Conservation (phyloP, 2,797 vertebrate genomes). For the Semotilus atromaculatus region DNA sequence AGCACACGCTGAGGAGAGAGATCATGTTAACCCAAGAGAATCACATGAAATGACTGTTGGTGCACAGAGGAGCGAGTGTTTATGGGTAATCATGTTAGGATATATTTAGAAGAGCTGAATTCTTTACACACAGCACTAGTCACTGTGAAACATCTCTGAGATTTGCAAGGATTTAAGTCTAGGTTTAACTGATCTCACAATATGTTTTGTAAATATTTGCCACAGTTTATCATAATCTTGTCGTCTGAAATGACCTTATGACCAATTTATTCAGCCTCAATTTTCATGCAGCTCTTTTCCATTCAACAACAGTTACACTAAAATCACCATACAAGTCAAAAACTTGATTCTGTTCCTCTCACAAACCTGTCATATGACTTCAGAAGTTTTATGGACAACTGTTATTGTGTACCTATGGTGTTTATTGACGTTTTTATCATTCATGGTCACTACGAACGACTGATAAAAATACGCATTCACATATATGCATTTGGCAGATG, state of each 20-base stretch:
- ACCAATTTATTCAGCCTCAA: background rate
- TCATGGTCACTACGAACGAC: background rate
- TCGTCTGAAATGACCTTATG: background rate
- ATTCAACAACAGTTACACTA: background rate
- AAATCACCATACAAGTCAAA: background rate
- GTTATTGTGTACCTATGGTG: background rate
- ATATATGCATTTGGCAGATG: background rate
- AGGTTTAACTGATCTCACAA: background rate
- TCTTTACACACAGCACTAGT: slow-evolving; percentile 54
- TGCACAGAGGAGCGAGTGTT: slow-evolving; percentile 69
- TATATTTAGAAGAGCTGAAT: slow-evolving; percentile 69
- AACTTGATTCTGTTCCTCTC: background rate
- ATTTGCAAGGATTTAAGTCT: background rate
- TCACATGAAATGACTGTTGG: background rate
- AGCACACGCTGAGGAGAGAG: background rate
- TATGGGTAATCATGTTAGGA: slow-evolving; percentile 68
- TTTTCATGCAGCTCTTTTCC: background rate
- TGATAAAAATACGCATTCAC: background rate
- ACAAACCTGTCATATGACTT: background rate
- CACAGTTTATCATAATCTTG: background rate
- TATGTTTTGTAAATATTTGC: background rate
- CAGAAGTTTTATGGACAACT: background rate
- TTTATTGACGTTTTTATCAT: background rate
- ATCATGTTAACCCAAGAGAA: background rate
- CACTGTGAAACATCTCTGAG: background rate